Evolutionary conservation across 2,888 invertebrate genomes (phyloP).

Genomic region (Agrotis puta): DNA sequence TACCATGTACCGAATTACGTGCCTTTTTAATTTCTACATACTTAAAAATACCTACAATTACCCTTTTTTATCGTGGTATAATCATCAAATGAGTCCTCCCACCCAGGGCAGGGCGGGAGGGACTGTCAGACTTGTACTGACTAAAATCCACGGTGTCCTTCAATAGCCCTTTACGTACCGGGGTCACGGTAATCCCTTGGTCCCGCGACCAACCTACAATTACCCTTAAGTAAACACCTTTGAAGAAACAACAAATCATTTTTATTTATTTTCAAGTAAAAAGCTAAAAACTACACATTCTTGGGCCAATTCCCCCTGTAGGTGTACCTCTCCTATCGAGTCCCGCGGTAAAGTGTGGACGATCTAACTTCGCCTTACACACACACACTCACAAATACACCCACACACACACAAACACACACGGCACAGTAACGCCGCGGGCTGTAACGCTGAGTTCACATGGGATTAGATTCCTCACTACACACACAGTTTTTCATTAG

Average conservation of each 20-base stretch:
- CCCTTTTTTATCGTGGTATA: too few relatives aligned
- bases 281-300: conserved; percentile 5
- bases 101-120: too few relatives aligned
- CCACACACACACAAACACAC: conserved; percentile 63
- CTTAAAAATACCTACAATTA: neutral
- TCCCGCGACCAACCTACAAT: too few relatives aligned
- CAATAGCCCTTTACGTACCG: too few relatives aligned
- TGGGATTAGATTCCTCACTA: conserved; percentile 85
- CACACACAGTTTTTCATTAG: conserved; percentile 70
- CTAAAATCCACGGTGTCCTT: too few relatives aligned
- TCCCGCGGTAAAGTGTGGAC: conserved; percentile 90
- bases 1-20: neutral
- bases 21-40: neutral
- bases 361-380: conserved; percentile 90
- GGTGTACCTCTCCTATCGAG: conserved; percentile 87
- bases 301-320: conserved; percentile 57
- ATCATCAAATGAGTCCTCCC: too few relatives aligned
- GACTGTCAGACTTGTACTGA: too few relatives aligned
- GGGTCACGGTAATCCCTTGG: too few relatives aligned
- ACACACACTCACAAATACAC: conserved; percentile 71
- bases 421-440: conserved; percentile 78
- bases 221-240: neutral
- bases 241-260: neutral
- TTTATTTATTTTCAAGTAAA: neutral
- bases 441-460: conserved; percentile 80